Conservation (phyloP, 2,888 invertebrate genomes). For the Furcula furcula region DNA sequence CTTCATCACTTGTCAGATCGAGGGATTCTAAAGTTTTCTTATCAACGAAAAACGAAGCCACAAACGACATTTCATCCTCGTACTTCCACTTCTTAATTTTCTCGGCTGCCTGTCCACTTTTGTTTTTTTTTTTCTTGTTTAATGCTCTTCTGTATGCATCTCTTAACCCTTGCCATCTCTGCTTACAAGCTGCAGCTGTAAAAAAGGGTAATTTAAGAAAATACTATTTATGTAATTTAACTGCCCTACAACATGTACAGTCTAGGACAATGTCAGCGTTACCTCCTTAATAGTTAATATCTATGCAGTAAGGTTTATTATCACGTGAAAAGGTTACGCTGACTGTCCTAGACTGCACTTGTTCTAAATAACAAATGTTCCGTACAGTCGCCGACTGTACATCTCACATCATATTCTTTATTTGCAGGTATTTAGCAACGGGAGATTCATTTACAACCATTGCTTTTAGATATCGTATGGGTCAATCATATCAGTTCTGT, state of each 20-base stretch:
- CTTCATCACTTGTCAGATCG: slow-evolving; percentile 25
- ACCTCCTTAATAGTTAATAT: not conserved
- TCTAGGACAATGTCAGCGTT: too few relatives aligned
- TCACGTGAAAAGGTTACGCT: too few relatives aligned
- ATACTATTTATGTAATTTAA: too few relatives aligned
- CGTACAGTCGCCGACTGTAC: too few relatives aligned
- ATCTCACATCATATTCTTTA: too few relatives aligned
- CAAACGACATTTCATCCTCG: slow-evolving; percentile 28
- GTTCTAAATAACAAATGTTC: too few relatives aligned
- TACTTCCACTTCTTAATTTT: slow-evolving; percentile 13
- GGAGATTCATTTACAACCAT: slow-evolving; percentile 14
- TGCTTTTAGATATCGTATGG: slow-evolving; percentile 16
- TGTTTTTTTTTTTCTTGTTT: slow-evolving; percentile 16
- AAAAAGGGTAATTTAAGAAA: slow-evolving; percentile 1
- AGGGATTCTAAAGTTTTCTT: slow-evolving; percentile 20
- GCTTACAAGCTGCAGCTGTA: slow-evolving; percentile 14
- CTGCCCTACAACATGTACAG: too few relatives aligned
- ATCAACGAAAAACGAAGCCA: slow-evolving; percentile 16
- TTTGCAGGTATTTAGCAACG: slow-evolving; percentile 17
- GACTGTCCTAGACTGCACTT: too few relatives aligned
- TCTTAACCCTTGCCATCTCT: slow-evolving; percentile 16
- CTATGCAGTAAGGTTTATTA: not conserved
- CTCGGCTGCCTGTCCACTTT: slow-evolving; percentile 10
- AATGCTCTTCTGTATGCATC: slow-evolving; percentile 16
- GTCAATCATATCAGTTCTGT: slow-evolving; percentile 11